These are phyloP conservation scores for Cyrtonyx montezumae DNA, from an alignment of 2,113 vertebrate genomes.

Conservation along the genomic window DNA sequence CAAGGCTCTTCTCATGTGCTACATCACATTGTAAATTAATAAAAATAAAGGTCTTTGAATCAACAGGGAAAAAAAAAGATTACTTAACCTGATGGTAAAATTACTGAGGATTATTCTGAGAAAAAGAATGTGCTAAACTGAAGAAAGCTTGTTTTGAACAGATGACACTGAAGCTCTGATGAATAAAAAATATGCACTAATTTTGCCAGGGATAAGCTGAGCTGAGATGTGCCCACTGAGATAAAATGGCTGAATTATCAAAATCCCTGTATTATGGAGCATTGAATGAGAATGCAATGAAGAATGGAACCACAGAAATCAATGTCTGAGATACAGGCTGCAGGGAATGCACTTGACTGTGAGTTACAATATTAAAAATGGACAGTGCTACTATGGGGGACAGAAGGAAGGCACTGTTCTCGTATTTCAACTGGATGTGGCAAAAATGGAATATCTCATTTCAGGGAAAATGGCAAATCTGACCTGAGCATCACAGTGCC, in stretches of 20 bases:
- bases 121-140: background rate
- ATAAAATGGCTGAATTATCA: background rate
- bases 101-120: background rate
- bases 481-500: background rate
- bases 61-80: background rate
- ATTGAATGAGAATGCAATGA: background rate
- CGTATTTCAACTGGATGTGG: accelerated
- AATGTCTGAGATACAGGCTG: background rate
- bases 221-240: background rate
- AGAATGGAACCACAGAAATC: background rate
- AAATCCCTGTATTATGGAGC: background rate
- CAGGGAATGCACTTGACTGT: background rate
- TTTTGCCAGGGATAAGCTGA: background rate
- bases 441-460: background rate
- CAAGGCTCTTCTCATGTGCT: background rate
- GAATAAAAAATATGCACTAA: background rate
- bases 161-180: background rate
- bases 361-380: background rate
- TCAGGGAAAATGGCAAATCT: background rate
- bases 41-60: background rate
- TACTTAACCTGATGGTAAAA: background rate
- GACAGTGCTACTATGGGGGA: background rate
- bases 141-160: background rate
- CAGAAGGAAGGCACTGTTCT: background rate
- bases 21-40: background rate